Evolutionary conservation across 2,113 vertebrate genomes (phyloP).

Genomic region (Eulemur macaco): DNA sequence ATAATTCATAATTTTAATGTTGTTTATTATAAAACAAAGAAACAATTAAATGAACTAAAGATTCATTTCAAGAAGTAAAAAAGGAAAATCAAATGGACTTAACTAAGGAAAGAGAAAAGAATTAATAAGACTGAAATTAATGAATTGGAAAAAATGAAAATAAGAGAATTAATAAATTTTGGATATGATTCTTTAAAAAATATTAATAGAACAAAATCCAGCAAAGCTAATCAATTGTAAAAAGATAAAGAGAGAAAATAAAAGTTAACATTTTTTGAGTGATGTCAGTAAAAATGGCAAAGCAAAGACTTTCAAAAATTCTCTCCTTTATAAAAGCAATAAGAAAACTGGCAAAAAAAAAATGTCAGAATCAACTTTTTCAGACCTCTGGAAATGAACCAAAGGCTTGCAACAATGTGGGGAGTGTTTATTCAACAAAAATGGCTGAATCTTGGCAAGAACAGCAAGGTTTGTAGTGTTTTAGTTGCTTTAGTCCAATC

Average conservation of each 20-base stretch:
- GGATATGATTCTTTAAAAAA: background rate
- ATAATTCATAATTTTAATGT: constrained; percentile 37
- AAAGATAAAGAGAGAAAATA: background rate
- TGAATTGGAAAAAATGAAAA: background rate
- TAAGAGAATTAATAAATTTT: background rate
- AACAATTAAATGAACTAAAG: background rate
- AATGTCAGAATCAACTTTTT: background rate
- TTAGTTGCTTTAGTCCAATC: background rate
- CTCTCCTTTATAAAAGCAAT: background rate
- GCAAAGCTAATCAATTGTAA: background rate
- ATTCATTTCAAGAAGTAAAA: background rate
- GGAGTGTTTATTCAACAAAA: background rate
- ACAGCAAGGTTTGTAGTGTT: background rate
- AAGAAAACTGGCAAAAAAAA: background rate
- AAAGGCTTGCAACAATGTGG: background rate
- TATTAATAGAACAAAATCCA: background rate
- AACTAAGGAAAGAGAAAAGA: constrained; percentile 1
- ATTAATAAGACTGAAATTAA: background rate
- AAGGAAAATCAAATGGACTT: background rate
- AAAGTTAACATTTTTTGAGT: background rate
- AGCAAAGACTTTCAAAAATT: background rate
- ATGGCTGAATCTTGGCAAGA: background rate
- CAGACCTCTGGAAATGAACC: background rate
- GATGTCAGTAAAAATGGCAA: background rate
- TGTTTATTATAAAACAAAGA: constrained; percentile 15